phyloP scores from a whole-genome alignment of 2,888 invertebrate genomes.

The Selenia dentaria region DNA sequence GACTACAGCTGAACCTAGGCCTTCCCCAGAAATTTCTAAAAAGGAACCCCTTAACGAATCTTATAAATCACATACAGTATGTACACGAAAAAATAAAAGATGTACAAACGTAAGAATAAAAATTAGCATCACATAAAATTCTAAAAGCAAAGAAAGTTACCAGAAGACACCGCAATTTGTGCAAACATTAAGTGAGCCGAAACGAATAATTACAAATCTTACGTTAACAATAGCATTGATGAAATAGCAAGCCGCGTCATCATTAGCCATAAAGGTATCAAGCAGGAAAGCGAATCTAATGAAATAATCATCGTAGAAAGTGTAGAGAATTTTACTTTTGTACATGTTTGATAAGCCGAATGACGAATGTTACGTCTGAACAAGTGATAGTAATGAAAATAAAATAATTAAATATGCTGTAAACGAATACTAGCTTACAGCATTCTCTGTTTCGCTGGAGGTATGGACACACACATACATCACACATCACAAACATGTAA shows the following conservation, averaged over 20 bases:
- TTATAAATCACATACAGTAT: too few relatives aligned
- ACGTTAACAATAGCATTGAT: constrained; percentile 21
- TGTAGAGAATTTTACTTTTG: constrained; percentile 66
- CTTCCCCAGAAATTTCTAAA: too few relatives aligned
- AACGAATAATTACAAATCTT: constrained; percentile 20
- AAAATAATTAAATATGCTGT: too few relatives aligned
- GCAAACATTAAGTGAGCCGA: constrained; percentile 2
- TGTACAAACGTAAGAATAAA: too few relatives aligned
- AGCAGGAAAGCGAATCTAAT: constrained; percentile 73
- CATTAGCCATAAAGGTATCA: constrained; percentile 57
- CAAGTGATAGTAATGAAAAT: constrained; percentile 18
- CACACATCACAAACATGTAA: too few relatives aligned
- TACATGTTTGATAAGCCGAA: constrained; percentile 37
- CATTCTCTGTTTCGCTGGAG: too few relatives aligned
- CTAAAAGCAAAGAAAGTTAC: neutral
- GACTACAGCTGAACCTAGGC: too few relatives aligned
- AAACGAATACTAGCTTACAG: too few relatives aligned
- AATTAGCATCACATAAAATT: neutral
- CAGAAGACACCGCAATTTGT: neutral
- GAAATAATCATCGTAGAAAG: constrained; percentile 71
- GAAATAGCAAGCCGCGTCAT: constrained; percentile 44
- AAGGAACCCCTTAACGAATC: too few relatives aligned
- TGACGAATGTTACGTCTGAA: constrained; percentile 20
- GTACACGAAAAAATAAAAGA: too few relatives aligned
- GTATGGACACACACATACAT: too few relatives aligned